phyloP scores from a whole-genome alignment of 1,140 invertebrate genomes.

The Hylaeus anthracinus region DNA sequence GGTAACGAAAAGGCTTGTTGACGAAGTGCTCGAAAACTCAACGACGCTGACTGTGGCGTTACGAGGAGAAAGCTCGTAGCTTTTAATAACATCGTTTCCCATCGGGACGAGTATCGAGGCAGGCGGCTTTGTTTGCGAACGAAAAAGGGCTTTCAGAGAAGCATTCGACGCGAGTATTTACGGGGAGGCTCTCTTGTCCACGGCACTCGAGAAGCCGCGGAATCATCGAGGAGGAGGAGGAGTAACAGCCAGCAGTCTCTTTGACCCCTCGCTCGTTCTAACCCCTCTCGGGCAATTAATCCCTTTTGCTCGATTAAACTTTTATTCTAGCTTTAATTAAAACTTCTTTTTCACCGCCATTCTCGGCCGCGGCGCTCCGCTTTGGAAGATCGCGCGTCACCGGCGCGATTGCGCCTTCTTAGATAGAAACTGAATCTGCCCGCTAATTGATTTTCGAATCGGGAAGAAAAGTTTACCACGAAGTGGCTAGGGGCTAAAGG shows the following conservation, averaged over 20 bases:
- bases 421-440: conserved; percentile 50
- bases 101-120: conserved; percentile 37
- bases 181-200: conserved; percentile 46
- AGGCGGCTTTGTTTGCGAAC: conserved; percentile 45
- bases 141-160: conserved; percentile 54
- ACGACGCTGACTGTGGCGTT: conserved; percentile 12
- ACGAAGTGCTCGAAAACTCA: conserved; percentile 27
- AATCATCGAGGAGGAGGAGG: conserved; percentile 24
- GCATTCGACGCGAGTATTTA: conserved; percentile 59
- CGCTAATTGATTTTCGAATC: conserved; percentile 58
- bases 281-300: conserved; percentile 69
- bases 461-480: conserved; percentile 37
- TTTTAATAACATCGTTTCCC: conserved; percentile 51
- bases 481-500: background rate
- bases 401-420: conserved; percentile 51
- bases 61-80: conserved; percentile 21
- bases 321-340: conserved; percentile 74
- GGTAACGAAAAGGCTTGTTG: conserved; percentile 26
- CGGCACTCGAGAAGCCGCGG: conserved; percentile 52
- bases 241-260: conserved; percentile 41
- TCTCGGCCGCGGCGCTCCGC: conserved; percentile 24
- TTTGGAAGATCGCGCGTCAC: conserved; percentile 55
- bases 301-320: conserved; percentile 74
- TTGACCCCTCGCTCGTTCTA: conserved; percentile 67
- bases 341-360: conserved; percentile 66